Conservation (phyloP, 2,113 vertebrate species). For the Lichenostomus cassidix region DNA sequence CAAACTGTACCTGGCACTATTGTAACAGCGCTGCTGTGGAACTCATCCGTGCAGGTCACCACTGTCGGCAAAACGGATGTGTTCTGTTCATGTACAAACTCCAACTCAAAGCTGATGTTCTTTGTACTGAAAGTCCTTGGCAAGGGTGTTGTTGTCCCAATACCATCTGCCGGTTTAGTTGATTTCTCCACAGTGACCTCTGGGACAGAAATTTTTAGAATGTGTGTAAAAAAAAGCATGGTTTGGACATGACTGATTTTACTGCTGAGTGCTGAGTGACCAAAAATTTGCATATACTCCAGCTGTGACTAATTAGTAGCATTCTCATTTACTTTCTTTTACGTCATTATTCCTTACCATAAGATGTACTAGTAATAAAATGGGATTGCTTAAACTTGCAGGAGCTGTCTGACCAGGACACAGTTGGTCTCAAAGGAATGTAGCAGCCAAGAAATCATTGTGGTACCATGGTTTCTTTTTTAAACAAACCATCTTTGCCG, state of each 20-base stretch:
- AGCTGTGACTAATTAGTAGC: neutral
- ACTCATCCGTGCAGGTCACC: neutral
- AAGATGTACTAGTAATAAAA: neutral
- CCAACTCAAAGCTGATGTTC: neutral
- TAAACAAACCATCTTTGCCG: neutral
- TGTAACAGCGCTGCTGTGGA: rapidly evolving
- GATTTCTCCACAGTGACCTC: slow-evolving; percentile 39
- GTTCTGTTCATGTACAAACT: neutral
- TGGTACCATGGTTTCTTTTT: neutral
- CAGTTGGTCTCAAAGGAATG: neutral
- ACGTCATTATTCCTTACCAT: neutral
- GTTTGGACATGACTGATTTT: neutral
- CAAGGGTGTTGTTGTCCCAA: slow-evolving; percentile 54
- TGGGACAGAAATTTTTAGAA: neutral
- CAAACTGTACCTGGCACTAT: neutral
- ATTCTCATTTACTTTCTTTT: neutral
- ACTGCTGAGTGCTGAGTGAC: neutral
- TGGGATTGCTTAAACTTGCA: neutral
- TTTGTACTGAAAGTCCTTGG: slow-evolving; percentile 59
- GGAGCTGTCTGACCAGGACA: neutral
- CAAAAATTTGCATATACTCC: neutral
- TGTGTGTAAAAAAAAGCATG: neutral
- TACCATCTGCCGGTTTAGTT: neutral
- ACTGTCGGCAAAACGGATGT: neutral
- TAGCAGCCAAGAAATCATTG: neutral